Evolutionary conservation across 37 sponge, comb jelly and placozoan species (phyloP).

Genomic region (Tethya wilhelma): DNA sequence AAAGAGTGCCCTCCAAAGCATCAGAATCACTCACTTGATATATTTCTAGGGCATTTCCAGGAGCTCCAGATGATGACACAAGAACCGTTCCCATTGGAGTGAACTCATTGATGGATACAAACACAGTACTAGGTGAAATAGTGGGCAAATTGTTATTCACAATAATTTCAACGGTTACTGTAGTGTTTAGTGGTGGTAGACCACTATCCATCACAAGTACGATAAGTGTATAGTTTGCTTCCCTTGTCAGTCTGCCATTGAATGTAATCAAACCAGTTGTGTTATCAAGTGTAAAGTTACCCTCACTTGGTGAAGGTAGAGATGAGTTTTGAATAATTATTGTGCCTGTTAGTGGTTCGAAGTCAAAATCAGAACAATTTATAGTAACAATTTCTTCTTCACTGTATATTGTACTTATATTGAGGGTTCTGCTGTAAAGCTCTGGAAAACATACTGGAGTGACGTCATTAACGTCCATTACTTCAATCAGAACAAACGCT

Average conservation of each 20-base stretch:
- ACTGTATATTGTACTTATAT: background rate
- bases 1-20: background rate
- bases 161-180: too few species aligned
- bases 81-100: background rate
- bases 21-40: background rate
- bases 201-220: too few species aligned
- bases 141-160: too few species aligned
- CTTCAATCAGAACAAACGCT: background rate
- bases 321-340: background rate
- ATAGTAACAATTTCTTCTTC: background rate
- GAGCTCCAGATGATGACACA: background rate
- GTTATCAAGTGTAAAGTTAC: constrained; percentile 6
- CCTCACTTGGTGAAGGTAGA: background rate
- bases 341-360: background rate
- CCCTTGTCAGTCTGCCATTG: too few species aligned
- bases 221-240: too few species aligned
- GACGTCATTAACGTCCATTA: constrained; percentile 66
- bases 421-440: background rate
- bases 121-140: background rate
- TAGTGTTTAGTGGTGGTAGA: too few species aligned
- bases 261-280: constrained; percentile 5
- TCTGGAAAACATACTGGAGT: constrained; percentile 16
- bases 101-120: background rate
- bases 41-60: background rate
- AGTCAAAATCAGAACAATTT: constrained; percentile 19